phyloP scores from a whole-genome alignment of 2,888 invertebrate species.

The Drosophila kokeensis region DNA sequence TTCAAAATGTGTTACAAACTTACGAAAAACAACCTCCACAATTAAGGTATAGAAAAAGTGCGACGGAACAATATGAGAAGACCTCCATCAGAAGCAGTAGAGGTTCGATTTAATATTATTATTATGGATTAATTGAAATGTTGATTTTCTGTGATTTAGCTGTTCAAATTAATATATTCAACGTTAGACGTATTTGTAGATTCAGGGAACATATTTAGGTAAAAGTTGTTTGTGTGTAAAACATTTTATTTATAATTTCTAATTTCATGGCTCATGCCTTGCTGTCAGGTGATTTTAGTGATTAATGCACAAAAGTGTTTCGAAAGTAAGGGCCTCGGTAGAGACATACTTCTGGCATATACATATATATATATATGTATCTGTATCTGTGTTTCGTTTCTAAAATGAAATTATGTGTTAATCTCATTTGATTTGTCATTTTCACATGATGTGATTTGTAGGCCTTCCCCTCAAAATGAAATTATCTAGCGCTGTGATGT shows the following conservation, averaged over 20 bases:
- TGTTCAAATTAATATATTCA: neutral
- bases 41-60: neutral
- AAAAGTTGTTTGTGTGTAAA: constrained; percentile 8
- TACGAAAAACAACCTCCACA: too few species aligned
- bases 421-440: constrained; percentile 79
- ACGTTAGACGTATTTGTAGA: neutral
- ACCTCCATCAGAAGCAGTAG: neutral
- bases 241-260: constrained; percentile 60
- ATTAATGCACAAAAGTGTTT: constrained; percentile 55
- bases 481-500: constrained; percentile 54
- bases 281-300: constrained; percentile 70
- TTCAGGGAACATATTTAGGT: neutral
- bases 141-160: neutral
- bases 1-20: neutral
- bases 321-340: constrained; percentile 33
- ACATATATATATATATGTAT: neutral
- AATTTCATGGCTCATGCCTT: constrained; percentile 62
- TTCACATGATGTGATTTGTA: constrained; percentile 71
- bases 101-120: neutral
- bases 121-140: neutral
- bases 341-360: constrained; percentile 7
- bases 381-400: constrained; percentile 41
- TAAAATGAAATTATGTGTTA: constrained; percentile 68
- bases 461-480: constrained; percentile 49
- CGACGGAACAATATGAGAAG: neutral